These are phyloP conservation scores for Patella caerulea DNA, from an alignment of 2,888 invertebrate species.

Conservation along the genomic window DNA sequence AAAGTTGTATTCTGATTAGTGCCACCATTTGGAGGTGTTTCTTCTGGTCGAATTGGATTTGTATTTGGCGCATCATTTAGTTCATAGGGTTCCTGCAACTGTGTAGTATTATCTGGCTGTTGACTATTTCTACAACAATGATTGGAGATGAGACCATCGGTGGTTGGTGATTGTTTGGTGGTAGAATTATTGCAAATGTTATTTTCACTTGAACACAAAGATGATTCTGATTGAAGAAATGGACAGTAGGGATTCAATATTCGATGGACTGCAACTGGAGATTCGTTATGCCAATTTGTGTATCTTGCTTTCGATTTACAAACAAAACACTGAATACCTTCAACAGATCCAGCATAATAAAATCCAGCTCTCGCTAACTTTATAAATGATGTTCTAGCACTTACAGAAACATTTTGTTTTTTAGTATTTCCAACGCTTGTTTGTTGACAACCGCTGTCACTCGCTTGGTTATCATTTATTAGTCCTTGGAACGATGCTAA, in stretches of 20 bases:
- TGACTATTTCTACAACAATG: neutral
- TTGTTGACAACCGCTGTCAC: too few species aligned
- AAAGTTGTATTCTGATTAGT: neutral
- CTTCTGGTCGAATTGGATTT: neutral
- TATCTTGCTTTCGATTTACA: neutral
- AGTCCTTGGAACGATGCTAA: too few species aligned
- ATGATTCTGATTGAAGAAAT: neutral
- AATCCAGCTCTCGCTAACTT: neutral
- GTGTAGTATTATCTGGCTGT: neutral
- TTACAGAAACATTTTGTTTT: too few species aligned
- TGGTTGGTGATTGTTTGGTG: neutral
- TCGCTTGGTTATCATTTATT: too few species aligned
- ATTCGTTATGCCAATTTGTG: neutral
- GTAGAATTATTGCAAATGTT: neutral
- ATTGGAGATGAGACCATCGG: neutral
- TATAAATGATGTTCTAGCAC: neutral
- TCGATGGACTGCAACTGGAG: conserved; percentile 7
- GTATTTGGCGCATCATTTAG: neutral
- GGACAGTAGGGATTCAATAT: neutral
- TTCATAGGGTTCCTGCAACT: neutral
- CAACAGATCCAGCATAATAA: neutral
- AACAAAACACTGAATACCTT: neutral
- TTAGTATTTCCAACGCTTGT: too few species aligned
- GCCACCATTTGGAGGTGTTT: neutral
- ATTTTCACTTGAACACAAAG: neutral